These are phyloP conservation scores for Papilio dardanus DNA, from an alignment of 1,140 invertebrate genomes.

Conservation along the genomic window DNA sequence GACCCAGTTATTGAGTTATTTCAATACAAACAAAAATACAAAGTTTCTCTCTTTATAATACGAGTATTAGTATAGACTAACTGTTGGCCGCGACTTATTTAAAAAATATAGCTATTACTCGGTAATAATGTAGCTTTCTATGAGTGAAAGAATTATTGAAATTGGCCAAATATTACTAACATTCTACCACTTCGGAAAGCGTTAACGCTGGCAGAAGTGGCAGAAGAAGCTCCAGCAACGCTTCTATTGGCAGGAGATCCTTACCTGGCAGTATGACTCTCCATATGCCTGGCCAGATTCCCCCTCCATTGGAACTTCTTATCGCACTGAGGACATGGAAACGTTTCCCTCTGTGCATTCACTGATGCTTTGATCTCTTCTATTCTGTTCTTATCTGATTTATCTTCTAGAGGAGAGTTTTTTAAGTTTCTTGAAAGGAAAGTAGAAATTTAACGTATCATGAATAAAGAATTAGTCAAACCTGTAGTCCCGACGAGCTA, in stretches of 20 bases:
- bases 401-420: slow-evolving; percentile 42
- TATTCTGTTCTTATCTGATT: slow-evolving; percentile 37
- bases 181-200: no score
- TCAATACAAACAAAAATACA: no score
- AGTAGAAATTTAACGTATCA: not conserved
- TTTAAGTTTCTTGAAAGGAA: slow-evolving; percentile 54
- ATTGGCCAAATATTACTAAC: no score
- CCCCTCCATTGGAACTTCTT: slow-evolving; percentile 66
- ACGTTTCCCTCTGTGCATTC: slow-evolving; percentile 46
- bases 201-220: no score
- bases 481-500: no score
- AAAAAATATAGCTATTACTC: no score
- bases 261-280: slow-evolving; percentile 64
- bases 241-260: not conserved
- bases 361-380: slow-evolving; percentile 38
- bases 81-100: no score
- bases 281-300: slow-evolving; percentile 61
- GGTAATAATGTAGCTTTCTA: not conserved
- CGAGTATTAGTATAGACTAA: no score
- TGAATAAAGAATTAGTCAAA: no score
- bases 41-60: no score
- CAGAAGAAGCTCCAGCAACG: no score
- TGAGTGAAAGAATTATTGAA: not conserved
- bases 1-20: no score
- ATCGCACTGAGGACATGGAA: slow-evolving; percentile 61